phyloP scores from a whole-genome alignment of 1,140 invertebrate genomes.

The Papilio glaucus region DNA sequence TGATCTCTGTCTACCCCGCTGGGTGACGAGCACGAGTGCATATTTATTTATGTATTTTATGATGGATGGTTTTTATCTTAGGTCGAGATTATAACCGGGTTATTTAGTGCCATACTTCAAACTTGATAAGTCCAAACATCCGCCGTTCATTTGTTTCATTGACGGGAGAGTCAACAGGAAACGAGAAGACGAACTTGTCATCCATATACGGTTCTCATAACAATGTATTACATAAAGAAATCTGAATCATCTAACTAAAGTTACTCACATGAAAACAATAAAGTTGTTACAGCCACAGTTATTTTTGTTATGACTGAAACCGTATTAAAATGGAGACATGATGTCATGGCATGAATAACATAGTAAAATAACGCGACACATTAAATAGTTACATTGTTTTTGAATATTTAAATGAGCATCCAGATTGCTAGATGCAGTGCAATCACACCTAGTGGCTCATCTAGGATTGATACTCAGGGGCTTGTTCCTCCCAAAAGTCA shows the following conservation, averaged over 20 bases:
- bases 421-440: too few species aligned
- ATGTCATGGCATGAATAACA: neutral
- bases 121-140: neutral
- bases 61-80: too few species aligned
- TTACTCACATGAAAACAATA: constrained; percentile 6
- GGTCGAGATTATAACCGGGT: too few species aligned
- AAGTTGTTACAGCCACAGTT: neutral
- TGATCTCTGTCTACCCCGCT: too few species aligned
- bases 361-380: neutral
- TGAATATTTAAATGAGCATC: too few species aligned
- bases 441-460: too few species aligned
- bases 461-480: too few species aligned
- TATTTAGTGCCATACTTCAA: neutral
- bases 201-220: constrained; percentile 6
- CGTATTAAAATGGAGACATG: neutral
- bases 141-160: neutral
- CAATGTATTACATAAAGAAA: constrained; percentile 14
- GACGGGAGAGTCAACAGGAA: constrained; percentile 1
- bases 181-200: neutral
- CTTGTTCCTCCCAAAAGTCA: too few species aligned
- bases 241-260: neutral
- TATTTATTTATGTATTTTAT: too few species aligned
- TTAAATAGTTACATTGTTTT: neutral
- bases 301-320: neutral
- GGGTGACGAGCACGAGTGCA: too few species aligned